Conservation (phyloP, 2,113 vertebrate genomes). For the Origma solitaria region DNA sequence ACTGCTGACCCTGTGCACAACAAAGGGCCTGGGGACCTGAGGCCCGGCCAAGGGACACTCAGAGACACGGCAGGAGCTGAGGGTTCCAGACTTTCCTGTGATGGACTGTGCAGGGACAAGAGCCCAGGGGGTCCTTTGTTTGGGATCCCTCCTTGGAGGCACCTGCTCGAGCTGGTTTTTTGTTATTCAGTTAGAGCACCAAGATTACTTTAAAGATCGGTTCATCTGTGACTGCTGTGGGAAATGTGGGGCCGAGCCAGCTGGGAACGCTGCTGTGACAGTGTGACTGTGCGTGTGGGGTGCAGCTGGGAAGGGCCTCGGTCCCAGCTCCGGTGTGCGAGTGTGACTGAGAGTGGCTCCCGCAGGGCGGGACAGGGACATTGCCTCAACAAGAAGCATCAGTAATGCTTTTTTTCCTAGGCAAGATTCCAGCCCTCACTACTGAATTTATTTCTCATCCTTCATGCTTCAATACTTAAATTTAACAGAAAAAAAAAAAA, state of each 20-base stretch:
- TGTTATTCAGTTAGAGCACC: background rate
- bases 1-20: background rate
- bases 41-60: background rate
- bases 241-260: background rate
- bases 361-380: accelerated
- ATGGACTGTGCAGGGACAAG: background rate
- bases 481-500: background rate
- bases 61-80: background rate
- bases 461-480: background rate
- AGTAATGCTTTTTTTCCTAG: background rate
- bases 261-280: background rate
- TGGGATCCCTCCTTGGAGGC: accelerated
- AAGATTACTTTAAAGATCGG: background rate
- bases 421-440: background rate
- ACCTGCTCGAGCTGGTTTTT: background rate
- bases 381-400: background rate
- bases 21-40: background rate
- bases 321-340: accelerated
- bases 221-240: background rate
- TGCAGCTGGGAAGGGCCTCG: accelerated
- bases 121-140: background rate
- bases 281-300: background rate
- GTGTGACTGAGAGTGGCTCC: background rate
- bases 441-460: background rate
- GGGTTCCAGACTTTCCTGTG: accelerated